phyloP scores from a whole-genome alignment of 92 coral and sea anemone species.

The Zoanthus sociatus region DNA sequence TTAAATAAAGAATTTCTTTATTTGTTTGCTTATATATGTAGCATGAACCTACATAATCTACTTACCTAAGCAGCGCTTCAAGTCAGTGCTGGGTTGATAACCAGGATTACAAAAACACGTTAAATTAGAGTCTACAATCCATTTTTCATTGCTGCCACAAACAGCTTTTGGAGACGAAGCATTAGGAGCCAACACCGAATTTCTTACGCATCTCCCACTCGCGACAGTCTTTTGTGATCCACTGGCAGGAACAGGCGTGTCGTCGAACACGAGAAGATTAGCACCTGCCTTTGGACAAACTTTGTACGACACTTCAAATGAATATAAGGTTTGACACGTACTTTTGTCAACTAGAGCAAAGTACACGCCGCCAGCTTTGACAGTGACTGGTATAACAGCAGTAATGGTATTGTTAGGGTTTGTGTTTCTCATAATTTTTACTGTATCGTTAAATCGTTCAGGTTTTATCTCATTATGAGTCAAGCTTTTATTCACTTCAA shows the following conservation, averaged over 20 bases:
- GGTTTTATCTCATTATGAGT: no score
- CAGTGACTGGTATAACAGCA: background rate
- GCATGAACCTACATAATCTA: background rate
- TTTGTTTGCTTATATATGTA: no score
- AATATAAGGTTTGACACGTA: constrained; percentile 1
- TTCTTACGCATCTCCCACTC: background rate
- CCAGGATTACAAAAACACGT: background rate
- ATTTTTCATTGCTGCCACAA: background rate
- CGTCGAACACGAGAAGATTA: background rate
- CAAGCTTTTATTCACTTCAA: background rate
- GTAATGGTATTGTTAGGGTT: background rate
- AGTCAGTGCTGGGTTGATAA: background rate
- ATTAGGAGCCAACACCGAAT: background rate
- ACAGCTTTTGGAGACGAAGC: background rate
- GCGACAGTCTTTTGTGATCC: background rate
- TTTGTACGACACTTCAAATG: constrained; percentile 8
- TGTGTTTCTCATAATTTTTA: background rate
- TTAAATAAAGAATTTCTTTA: no score
- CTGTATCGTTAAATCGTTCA: background rate
- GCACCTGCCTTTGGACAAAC: background rate
- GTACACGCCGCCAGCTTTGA: background rate
- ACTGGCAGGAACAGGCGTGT: background rate
- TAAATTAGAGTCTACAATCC: background rate
- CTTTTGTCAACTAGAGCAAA: constrained; percentile 7
- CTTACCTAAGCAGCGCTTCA: background rate